Evolutionary conservation across 2,113 vertebrate species (phyloP).

Genomic region (Caloenas nicobarica): DNA sequence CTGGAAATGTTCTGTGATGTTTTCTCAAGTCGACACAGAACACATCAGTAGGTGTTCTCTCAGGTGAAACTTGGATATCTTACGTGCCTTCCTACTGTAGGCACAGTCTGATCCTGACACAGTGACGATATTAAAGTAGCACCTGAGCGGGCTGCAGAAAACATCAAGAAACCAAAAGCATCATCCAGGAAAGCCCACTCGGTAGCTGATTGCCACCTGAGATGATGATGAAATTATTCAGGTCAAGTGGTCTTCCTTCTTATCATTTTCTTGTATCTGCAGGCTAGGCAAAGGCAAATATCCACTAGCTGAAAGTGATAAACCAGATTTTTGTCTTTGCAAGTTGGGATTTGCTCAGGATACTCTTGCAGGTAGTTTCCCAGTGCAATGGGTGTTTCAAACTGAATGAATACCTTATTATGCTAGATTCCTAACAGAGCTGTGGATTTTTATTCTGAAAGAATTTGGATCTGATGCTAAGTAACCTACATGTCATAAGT

Average conservation of each 20-base stretch:
- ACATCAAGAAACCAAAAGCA: background rate
- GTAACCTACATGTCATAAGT: background rate
- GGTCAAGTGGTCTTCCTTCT: background rate
- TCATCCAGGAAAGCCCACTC: background rate
- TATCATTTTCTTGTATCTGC: background rate
- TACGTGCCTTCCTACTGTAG: background rate
- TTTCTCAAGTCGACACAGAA: background rate
- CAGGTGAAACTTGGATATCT: background rate
- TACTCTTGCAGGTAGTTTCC: background rate
- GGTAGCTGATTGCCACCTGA: background rate
- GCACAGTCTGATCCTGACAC: background rate
- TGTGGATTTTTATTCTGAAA: background rate
- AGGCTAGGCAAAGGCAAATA: background rate
- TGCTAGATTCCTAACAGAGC: background rate
- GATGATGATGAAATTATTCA: background rate
- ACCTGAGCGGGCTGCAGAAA: background rate
- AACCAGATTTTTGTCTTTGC: background rate
- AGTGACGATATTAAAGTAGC: background rate
- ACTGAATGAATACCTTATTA: background rate
- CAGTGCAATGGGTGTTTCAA: background rate
- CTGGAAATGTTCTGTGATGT: background rate
- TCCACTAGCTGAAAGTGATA: background rate
- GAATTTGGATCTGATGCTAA: background rate
- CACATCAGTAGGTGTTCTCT: background rate
- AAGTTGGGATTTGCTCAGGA: background rate